Evolutionary conservation across 2,888 invertebrate species (phyloP).

Genomic region (Drosophila anomelani): DNA sequence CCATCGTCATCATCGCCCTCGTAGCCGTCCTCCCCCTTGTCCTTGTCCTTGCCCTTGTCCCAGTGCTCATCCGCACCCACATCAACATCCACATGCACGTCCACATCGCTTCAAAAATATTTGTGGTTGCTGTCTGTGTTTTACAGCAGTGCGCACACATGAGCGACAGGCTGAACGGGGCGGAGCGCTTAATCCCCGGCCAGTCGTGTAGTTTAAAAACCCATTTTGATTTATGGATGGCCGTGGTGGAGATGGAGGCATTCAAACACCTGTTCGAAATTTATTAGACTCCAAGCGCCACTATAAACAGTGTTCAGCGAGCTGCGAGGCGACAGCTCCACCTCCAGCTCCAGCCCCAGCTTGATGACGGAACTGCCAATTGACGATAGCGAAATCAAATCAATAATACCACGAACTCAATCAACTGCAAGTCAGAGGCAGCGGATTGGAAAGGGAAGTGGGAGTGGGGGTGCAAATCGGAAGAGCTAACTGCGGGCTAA

Average conservation of each 20-base stretch:
- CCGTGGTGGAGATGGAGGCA: slow-evolving; percentile 3
- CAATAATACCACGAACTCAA: slow-evolving; percentile 39
- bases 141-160: slow-evolving; percentile 54
- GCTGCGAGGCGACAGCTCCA: slow-evolving; percentile 11
- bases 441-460: slow-evolving; percentile 9
- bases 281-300: slow-evolving; percentile 44
- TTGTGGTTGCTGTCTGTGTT: slow-evolving; percentile 63
- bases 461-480: slow-evolving; percentile 1
- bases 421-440: slow-evolving; percentile 36
- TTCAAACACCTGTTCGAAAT: slow-evolving; percentile 58
- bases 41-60: slow-evolving; percentile 30
- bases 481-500: slow-evolving; percentile 29
- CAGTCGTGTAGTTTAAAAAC: slow-evolving; percentile 48
- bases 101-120: slow-evolving; percentile 55
- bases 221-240: slow-evolving; percentile 66
- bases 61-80: slow-evolving; percentile 16
- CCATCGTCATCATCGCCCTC: slow-evolving; percentile 38
- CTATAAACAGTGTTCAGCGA: slow-evolving; percentile 44
- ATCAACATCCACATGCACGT: slow-evolving; percentile 9
- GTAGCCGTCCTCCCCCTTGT: not conserved
- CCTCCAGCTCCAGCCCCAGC: not conserved
- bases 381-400: slow-evolving; percentile 36
- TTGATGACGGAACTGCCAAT: slow-evolving; percentile 32
- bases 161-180: slow-evolving; percentile 1
- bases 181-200: slow-evolving; percentile 24